Evolutionary conservation across 2,888 invertebrate species (phyloP), one percentile per base, ranked within the genome.

Genomic region (Electrophaes corylata): DNA sequence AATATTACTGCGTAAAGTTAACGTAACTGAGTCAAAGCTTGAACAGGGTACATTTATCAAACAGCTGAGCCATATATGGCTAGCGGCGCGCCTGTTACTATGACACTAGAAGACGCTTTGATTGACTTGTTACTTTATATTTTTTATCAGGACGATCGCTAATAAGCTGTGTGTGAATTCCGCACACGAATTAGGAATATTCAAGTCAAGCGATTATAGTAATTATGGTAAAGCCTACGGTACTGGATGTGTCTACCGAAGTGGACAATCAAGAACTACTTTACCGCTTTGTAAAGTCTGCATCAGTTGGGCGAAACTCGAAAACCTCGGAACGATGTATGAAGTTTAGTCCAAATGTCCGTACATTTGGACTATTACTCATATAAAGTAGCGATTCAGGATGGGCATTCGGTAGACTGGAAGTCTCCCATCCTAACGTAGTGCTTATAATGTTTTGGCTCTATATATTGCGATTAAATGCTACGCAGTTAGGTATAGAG

Each of bases 121-220:
- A 88, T 87, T 87, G 88, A 88, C 87, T 88, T 78, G 86, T 88
- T 68, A 81, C 80, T 75, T 55, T 60, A 50, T 58, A 47, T 60
- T 54, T 62, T 62, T 62, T 62, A 56, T 52, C 43, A 31, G 37
- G 6, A 47, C 18, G 44, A 35, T 50, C 31, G 52, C 60, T 57
- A 64, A 61, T 64, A 56, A 54, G 58, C 58, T 48, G 29, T 10
- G 26, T 43, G 48, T 43, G 39, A 40, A 40, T 29, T 48, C 40
- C 40, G 37, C 26, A 3, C 6, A 26, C 39, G 29, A 40, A 40
- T 48, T 18, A 11, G 11, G 14, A 18, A 48, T 29, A 26, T 26
- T 33, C 16, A 1, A 41, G 31, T 2, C 1, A 37, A 37, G 39
- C 6, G 23, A 29, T 29, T 8, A 29, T 10, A 10, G 8, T 29